Evolutionary conservation across 2,888 invertebrate genomes (phyloP).

Genomic region (Candidula unifasciata): DNA sequence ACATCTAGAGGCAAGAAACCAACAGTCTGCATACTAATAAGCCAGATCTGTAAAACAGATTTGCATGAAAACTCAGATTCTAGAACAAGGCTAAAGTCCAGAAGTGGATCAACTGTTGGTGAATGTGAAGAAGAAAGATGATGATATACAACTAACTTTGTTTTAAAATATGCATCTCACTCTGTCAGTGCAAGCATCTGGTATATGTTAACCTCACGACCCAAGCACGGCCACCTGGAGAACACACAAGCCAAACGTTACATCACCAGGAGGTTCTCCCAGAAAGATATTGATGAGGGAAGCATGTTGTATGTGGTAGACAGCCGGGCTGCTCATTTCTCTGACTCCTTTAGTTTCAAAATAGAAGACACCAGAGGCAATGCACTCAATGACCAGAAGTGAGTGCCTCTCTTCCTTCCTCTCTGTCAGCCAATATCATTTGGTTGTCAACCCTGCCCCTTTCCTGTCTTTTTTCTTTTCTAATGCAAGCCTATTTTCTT

Average conservation of each 20-base stretch:
- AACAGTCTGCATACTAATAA: too few species aligned
- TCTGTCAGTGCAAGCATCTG: conserved; percentile 62
- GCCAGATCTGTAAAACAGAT: too few species aligned
- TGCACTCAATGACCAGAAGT: conserved; percentile 71
- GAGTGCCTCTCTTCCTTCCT: conserved; percentile 35
- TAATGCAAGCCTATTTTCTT: background rate
- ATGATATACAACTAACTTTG: background rate
- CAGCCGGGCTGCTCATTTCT: conserved; percentile 63
- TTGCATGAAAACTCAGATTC: too few species aligned
- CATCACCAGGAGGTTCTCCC: conserved; percentile 73
- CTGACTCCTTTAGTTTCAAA: conserved; percentile 74
- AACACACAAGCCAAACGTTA: conserved; percentile 71
- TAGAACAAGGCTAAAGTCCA: too few species aligned
- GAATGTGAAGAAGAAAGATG: too few species aligned
- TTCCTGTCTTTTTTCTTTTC: background rate
- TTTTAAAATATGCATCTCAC: background rate
- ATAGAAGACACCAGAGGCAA: conserved; percentile 74
- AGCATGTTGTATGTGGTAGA: conserved; percentile 71
- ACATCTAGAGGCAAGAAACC: too few species aligned
- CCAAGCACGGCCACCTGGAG: conserved; percentile 74
- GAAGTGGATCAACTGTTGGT: too few species aligned
- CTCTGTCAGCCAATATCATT: too few species aligned
- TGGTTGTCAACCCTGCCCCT: background rate
- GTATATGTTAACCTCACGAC: conserved; percentile 70
- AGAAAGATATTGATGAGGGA: conserved; percentile 76